Evolutionary conservation across 2,797 vertebrate genomes (phyloP), one percentile per base, ranked within the genome.

Genomic region (Rhodeus uyekii): DNA sequence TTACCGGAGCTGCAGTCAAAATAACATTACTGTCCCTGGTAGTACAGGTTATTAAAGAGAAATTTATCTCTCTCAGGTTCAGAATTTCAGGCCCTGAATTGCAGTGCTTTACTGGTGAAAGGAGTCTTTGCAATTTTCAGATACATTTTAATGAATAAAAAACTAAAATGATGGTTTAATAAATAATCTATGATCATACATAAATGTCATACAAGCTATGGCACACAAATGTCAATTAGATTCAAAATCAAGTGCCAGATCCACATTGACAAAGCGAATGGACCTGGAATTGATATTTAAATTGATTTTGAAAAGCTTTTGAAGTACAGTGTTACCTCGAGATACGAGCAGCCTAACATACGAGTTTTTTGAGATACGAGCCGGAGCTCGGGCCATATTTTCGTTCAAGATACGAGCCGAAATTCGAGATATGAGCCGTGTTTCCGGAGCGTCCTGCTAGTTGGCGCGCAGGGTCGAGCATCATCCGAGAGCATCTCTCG

Each of bases 1-100:
- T 86, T 86, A 76, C 71, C 27, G 53, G 55, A 42, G 38, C 34
- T 50, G 83, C 69, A 86, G 76, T 87, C 87, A 83, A 81, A 89
- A 88, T 85, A 85, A 78, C 84, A 88, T 88, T 84, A 88, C 67
- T 53, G 55, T 78, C 63, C 58, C 76, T 83, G 44, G 72, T 44
- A 79, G 80, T 86, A 74, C 83, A 78, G 78, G 80, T 84, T 84
- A 83, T 71, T 84, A 83, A 75, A 78, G 80, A 69, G 72, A 75
- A 36, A 67, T 81, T 74, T 46, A 77, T 85, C 78, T 81, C 13
- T 53, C 68, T 83, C 50, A 19, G 36, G 50, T 76, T 71, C 46
- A 69, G 78, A 32, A 9, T 82, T 72, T 58, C 68, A 27, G 67
- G 19, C 36, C 27, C 7, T 42, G 53, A 58, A 60, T 58, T 69